A percentile compares a stretch with the other conserved stretches of the same genome.
phyloP scores from a whole-genome alignment of 2,888 invertebrate species.

The Chrysotoxum bicinctum region DNA sequence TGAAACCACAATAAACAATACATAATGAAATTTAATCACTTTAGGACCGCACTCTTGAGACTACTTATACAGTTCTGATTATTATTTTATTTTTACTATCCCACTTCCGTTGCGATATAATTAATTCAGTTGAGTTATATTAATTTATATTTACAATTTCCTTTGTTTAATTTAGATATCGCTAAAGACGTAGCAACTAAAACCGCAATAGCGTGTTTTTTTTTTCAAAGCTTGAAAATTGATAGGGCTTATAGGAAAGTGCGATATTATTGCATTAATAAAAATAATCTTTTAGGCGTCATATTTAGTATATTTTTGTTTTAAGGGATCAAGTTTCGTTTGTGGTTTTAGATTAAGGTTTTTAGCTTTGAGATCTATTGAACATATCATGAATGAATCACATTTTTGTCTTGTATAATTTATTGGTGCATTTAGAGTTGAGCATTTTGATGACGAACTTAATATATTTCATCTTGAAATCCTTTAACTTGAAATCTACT shows the following conservation, averaged over 20 bases:
- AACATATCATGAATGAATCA: too few species aligned
- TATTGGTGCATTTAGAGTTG: too few species aligned
- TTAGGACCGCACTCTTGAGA: conserved; percentile 23
- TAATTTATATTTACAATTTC: conserved; percentile 9
- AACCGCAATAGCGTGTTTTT: conserved; percentile 31
- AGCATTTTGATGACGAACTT: too few species aligned
- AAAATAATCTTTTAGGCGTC: conserved; percentile 6
- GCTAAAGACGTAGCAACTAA: conserved; percentile 29
- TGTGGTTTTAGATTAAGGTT: conserved; percentile 16
- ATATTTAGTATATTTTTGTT: background rate
- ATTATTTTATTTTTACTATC: conserved; percentile 50
- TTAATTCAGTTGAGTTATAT: background rate
- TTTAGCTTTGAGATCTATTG: background rate
- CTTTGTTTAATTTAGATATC: conserved; percentile 42
- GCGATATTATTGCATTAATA: background rate
- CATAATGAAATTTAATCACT: conserved; percentile 40
- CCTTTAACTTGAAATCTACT: too few species aligned
- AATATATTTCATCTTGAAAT: too few species aligned
- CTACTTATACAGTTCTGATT: background rate
- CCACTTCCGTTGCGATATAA: conserved; percentile 61
- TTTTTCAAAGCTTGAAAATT: conserved; percentile 49
- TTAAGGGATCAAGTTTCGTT: conserved; percentile 24
- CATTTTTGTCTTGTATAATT: too few species aligned
- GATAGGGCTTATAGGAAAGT: conserved; percentile 13
- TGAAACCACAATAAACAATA: background rate